Conservation (phyloP, 2,888 invertebrate species). For the Muschampia plurimacula region DNA sequence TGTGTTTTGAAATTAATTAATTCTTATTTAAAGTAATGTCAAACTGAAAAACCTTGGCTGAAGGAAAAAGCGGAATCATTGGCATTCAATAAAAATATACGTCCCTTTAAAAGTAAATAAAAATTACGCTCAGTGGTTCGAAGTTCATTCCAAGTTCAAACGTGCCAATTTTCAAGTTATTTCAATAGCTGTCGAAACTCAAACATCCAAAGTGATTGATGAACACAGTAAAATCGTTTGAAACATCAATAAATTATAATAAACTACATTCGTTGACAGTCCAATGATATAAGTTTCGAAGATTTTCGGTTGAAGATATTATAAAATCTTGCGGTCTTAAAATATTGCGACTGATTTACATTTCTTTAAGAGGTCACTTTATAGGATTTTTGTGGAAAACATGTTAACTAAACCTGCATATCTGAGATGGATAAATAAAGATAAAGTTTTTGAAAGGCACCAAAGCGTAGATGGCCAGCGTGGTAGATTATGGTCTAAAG, state of each 20-base stretch:
- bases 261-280: slow-evolving; percentile 3
- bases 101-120: neutral
- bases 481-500: no score
- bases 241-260: slow-evolving; percentile 9
- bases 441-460: no score
- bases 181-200: slow-evolving; percentile 14
- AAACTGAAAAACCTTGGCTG: no score
- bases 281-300: neutral
- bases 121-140: neutral
- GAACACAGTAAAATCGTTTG: slow-evolving; percentile 4
- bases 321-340: no score
- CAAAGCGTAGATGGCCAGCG: no score
- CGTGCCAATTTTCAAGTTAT: slow-evolving; percentile 17
- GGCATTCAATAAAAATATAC: neutral
- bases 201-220: slow-evolving; percentile 10
- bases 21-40: no score
- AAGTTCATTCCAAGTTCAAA: slow-evolving; percentile 9
- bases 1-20: no score
- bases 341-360: no score
- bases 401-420: no score
- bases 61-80: neutral
- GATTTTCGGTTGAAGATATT: neutral
- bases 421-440: no score
- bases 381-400: no score
- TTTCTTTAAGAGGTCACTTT: no score